Percentiles rank a stretch among this genome's conserved stretches.
Evolutionary conservation across 2,797 vertebrate species (phyloP).

Genomic region (Enteromius mattozi): DNA sequence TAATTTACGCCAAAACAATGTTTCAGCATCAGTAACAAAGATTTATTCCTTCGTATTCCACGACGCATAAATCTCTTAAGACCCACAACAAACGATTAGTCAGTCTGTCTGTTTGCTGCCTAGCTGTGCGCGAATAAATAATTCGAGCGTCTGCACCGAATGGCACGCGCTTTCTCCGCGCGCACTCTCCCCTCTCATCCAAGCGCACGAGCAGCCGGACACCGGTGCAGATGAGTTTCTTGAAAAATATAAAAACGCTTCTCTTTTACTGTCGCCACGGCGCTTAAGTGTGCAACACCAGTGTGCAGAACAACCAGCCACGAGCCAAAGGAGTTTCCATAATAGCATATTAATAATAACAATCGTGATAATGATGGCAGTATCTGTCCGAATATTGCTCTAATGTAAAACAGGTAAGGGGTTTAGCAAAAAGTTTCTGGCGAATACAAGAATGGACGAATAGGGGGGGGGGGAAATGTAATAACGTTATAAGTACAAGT

Average conservation of each 20-base stretch:
- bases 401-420: background rate
- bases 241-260: constrained; percentile 7
- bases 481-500: background rate
- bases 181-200: background rate
- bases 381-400: background rate
- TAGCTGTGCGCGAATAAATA: constrained; percentile 32
- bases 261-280: background rate
- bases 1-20: constrained; percentile 41
- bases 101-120: constrained; percentile 41
- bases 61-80: constrained; percentile 58
- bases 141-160: background rate
- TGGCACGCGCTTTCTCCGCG: constrained; percentile 27
- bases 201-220: background rate
- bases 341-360: constrained; percentile 16
- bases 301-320: background rate
- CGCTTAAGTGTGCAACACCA: background rate
- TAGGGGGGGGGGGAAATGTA: background rate
- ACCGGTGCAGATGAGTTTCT: constrained; percentile 13
- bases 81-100: constrained; percentile 61
- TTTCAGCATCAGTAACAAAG: constrained; percentile 48
- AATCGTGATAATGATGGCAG: background rate
- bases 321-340: background rate
- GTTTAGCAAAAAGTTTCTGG: background rate
- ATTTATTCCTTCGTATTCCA: constrained; percentile 57
- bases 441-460: background rate